Evolutionary conservation across 1,140 invertebrate species (phyloP), one percentile per base, ranked within the genome.

Genomic region (Drosophila kurseongensis): DNA sequence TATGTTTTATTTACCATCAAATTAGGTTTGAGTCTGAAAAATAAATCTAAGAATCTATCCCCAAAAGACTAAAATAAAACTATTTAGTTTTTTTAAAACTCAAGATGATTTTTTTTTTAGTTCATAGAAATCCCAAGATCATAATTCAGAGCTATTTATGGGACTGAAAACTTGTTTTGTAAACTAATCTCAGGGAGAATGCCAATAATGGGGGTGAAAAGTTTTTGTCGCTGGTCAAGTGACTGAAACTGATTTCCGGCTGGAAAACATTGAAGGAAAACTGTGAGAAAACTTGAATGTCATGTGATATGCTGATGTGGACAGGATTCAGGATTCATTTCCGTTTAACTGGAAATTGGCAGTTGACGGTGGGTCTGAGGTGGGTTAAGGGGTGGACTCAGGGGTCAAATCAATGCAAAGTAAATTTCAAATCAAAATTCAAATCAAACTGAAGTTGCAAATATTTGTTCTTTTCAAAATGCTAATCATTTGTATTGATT

Each of bases 311-410:
- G 65, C 44, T 56, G 60, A 65, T 55, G 41, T 72, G 35, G 54
- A 52, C 45, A 52, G 35, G n/a, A n/a, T n/a, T n/a, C 62, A 32
- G 38, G 35, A 76, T 72, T 84, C 55, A 77, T 63, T 69, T 84
- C 73, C 76, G 67, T 65, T 80, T 66, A 59, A 75, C 63, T 77
- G 55, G 54, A 54, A 73, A 57, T 77, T 66, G 29, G 29, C 29
- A 32, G 5, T 2, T 32, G 0, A 6, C 29, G 7, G 5, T 32
- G 29, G 23, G 23, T 23, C 13, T 47, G 32, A 57, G 29, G 40
- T 51, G 27, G 63, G 56, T 65, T 57, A 56, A 63, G 13, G 42
- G 54, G 71, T 68, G 40, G 18, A 41, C 36, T n/a, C 3, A 6
- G 6, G 41, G 32, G 54, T 62, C 63, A 47, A 75, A 55, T 41